Evolutionary conservation across 2,797 vertebrate species (phyloP).

Genomic region (Oceanodroma leucorhoa): DNA sequence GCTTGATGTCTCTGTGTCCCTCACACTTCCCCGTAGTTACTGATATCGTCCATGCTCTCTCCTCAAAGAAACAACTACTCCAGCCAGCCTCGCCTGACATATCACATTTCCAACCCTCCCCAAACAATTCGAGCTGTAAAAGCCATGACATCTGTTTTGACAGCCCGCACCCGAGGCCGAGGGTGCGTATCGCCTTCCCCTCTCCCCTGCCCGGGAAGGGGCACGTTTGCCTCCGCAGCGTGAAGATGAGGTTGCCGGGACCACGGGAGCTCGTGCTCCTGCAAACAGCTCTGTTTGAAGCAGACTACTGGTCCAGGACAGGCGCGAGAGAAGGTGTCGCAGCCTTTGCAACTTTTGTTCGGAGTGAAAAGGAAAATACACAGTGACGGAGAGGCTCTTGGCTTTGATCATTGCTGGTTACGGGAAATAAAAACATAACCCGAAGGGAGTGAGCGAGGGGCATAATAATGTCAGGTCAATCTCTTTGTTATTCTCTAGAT

Average conservation of each 20-base stretch:
- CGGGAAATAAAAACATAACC: background rate
- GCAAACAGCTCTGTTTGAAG: slow-evolving; percentile 2
- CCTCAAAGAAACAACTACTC: background rate
- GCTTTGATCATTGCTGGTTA: slow-evolving; percentile 31
- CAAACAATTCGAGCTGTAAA: background rate
- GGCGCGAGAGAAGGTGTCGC: rapidly evolving
- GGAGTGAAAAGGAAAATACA: background rate
- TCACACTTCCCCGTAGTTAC: background rate
- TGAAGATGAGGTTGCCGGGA: background rate
- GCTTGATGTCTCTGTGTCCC: background rate
- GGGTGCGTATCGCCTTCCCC: background rate
- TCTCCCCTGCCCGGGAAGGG: background rate
- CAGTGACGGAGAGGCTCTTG: background rate
- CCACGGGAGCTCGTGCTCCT: background rate
- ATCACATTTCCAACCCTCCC: background rate
- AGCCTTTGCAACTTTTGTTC: background rate
- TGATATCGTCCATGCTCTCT: rapidly evolving
- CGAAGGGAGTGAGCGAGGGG: background rate
- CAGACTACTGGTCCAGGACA: background rate
- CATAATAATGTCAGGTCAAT: background rate
- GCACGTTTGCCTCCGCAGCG: rapidly evolving
- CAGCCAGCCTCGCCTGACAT: background rate
- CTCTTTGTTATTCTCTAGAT: background rate
- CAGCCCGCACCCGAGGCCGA: background rate
- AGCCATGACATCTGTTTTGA: background rate